phyloP scores from a whole-genome alignment of 2,113 vertebrate genomes.

The Athene cunicularia region DNA sequence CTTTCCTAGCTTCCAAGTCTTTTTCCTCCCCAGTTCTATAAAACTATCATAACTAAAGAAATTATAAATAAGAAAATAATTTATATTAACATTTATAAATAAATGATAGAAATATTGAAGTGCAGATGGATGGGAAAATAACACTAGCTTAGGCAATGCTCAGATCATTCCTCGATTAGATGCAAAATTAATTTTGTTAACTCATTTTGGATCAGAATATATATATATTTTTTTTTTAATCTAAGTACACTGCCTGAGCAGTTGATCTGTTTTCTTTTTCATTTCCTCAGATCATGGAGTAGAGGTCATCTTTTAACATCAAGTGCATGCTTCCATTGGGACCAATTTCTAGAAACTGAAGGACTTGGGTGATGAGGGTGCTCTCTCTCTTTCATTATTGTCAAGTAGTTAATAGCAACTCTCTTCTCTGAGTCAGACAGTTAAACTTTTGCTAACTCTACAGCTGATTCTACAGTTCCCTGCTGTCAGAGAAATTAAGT shows the following conservation, averaged over 20 bases:
- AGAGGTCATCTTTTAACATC: background rate
- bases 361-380: background rate
- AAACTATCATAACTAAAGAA: background rate
- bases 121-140: background rate
- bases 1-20: background rate
- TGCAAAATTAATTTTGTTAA: background rate
- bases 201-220: background rate
- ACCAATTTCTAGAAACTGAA: slow-evolving; percentile 7
- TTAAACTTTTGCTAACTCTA: background rate
- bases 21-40: background rate
- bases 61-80: background rate
- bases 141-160: background rate
- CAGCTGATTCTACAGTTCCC: background rate
- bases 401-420: background rate
- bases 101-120: background rate
- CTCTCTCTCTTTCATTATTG: background rate
- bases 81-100: background rate
- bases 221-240: background rate
- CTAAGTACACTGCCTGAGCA: background rate
- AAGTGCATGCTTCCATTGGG: background rate
- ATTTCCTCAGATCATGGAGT: background rate
- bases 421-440: background rate
- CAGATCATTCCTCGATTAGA: background rate
- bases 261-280: background rate
- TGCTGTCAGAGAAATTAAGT: slow-evolving; percentile 2